phyloP scores from a whole-genome alignment of 2,888 invertebrate genomes.

The Diadromus collaris region DNA sequence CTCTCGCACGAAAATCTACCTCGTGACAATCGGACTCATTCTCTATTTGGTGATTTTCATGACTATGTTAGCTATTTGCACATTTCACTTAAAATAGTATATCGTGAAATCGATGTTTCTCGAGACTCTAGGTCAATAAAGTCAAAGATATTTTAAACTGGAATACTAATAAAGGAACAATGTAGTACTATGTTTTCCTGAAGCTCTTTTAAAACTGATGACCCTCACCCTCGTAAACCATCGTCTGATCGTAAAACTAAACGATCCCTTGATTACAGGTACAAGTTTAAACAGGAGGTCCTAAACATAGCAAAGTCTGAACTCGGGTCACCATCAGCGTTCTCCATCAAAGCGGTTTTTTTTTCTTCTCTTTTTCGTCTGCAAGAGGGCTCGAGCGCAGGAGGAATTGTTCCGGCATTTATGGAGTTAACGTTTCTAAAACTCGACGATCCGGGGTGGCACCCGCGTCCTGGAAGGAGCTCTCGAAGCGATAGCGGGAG shows the following conservation, averaged over 20 bases:
- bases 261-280: conserved; percentile 65
- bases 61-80: background rate
- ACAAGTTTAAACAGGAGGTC: conserved; percentile 46
- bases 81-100: background rate
- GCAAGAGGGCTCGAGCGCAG: conserved; percentile 48
- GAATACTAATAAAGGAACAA: conserved; percentile 11
- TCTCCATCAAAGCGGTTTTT: conserved; percentile 54
- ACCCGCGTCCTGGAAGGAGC: conserved; percentile 53
- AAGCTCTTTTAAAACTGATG: conserved; percentile 50
- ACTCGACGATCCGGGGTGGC: conserved; percentile 76
- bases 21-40: background rate
- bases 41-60: background rate
- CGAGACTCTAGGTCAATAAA: conserved; percentile 5
- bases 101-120: conserved; percentile 8
- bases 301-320: conserved; percentile 46
- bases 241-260: conserved; percentile 57
- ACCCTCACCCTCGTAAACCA: conserved; percentile 31
- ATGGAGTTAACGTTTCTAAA: conserved; percentile 80
- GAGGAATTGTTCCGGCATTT: conserved; percentile 77
- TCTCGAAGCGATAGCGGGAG: conserved; percentile 59
- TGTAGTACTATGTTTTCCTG: conserved; percentile 17
- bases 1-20: background rate
- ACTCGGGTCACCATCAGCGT: conserved; percentile 45
- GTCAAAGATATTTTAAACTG: background rate
- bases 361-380: conserved; percentile 51